phyloP scores from a whole-genome alignment of 2,888 invertebrate genomes.

The Leucophenga maculata region DNA sequence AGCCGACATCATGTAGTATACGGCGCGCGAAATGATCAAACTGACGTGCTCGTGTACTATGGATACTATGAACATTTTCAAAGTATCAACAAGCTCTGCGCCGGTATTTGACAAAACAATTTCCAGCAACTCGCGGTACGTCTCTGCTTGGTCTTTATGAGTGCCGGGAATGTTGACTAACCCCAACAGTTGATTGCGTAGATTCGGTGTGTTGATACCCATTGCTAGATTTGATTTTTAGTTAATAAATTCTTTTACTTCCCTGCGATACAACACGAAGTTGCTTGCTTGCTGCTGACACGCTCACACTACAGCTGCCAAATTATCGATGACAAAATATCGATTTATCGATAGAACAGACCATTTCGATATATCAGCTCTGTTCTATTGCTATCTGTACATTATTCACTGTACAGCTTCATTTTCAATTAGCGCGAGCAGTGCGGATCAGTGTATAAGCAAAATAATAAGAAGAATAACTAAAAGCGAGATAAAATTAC shows the following conservation, averaged over 20 bases:
- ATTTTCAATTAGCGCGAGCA: too few relatives aligned
- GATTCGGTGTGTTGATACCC: constrained; percentile 66
- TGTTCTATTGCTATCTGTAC: too few relatives aligned
- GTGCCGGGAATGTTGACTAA: constrained; percentile 86
- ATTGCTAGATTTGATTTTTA: constrained; percentile 51
- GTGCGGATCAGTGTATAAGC: too few relatives aligned
- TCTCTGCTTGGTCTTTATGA: constrained; percentile 95
- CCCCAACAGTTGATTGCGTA: constrained; percentile 77
- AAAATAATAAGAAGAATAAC: too few relatives aligned
- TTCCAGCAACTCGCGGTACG: constrained; percentile 88
- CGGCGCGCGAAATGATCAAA: constrained; percentile 96
- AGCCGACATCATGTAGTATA: constrained; percentile 92
- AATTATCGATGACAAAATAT: too few relatives aligned
- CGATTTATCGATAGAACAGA: too few relatives aligned
- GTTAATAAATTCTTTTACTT: not conserved
- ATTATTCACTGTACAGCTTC: too few relatives aligned
- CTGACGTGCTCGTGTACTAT: constrained; percentile 99
- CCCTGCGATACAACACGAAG: too few relatives aligned
- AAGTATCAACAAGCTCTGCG: constrained; percentile 84
- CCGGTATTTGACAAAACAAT: constrained; percentile 82
- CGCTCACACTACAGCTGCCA: too few relatives aligned
- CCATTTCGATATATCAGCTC: too few relatives aligned
- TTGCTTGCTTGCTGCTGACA: too few relatives aligned
- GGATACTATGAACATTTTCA: constrained; percentile 95
- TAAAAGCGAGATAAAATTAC: too few relatives aligned